Evolutionary conservation across 2,113 vertebrate species (phyloP).

Genomic region (Eudyptes chrysolophus): DNA sequence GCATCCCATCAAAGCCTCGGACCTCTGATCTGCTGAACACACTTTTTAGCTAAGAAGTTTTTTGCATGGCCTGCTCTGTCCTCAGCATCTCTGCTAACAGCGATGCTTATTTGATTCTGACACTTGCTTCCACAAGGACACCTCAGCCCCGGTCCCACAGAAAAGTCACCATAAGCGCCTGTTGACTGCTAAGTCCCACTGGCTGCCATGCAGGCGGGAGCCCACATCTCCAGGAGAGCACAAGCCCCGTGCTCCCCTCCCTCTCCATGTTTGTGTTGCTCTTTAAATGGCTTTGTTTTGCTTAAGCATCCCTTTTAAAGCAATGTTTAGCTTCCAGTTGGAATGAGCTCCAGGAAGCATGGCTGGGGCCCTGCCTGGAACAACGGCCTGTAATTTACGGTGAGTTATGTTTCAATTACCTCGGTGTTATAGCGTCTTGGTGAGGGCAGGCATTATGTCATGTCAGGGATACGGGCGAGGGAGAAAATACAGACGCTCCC

Average conservation of each 20-base stretch:
- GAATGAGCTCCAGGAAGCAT: conserved; percentile 77
- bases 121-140: neutral
- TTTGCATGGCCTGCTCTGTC: neutral
- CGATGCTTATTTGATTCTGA: neutral
- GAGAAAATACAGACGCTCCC: conserved; percentile 75
- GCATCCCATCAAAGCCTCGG: neutral
- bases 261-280: conserved; percentile 31
- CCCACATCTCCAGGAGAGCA: neutral
- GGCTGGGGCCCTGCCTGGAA: conserved; percentile 69
- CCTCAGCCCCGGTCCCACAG: neutral
- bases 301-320: conserved; percentile 73
- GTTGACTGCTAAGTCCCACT: neutral
- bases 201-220: neutral
- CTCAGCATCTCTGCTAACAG: neutral
- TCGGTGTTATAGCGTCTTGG: conserved; percentile 76
- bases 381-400: conserved; percentile 79
- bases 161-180: neutral
- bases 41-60: neutral
- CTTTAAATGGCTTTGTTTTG: conserved; percentile 70
- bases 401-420: conserved; percentile 88
- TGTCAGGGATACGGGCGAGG: conserved; percentile 76
- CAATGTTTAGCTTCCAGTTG: conserved; percentile 77
- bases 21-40: neutral
- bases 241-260: neutral
- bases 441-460: conserved; percentile 81